Evolutionary conservation across 2,888 invertebrate genomes (phyloP).

Genomic region (Eupithecia inturbata): DNA sequence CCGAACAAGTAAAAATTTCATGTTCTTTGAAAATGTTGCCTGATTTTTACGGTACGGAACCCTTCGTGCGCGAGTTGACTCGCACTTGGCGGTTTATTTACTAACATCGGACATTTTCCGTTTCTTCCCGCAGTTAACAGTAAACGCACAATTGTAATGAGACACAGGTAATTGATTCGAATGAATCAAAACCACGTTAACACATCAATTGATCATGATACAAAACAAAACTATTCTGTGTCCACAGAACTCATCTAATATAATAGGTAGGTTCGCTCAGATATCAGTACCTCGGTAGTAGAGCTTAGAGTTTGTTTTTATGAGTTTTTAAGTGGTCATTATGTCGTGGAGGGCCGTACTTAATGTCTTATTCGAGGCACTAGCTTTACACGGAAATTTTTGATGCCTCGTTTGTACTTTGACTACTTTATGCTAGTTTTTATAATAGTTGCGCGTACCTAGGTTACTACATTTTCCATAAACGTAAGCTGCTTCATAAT

Average conservation of each 20-base stretch:
- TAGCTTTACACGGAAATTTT: slow-evolving; percentile 50
- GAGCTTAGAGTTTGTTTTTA: slow-evolving; percentile 71
- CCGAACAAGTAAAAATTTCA: too few relatives aligned
- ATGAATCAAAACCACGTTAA: too few relatives aligned
- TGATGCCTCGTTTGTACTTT: slow-evolving; percentile 55
- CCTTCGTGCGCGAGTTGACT: too few relatives aligned
- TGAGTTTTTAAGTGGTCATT: slow-evolving; percentile 80
- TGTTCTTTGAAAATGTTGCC: too few relatives aligned
- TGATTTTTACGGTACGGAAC: too few relatives aligned
- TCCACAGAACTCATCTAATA: slow-evolving; percentile 7
- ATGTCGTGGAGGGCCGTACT: slow-evolving; percentile 64
- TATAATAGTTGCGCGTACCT: neutral
- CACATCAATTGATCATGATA: too few relatives aligned
- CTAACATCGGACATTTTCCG: too few relatives aligned
- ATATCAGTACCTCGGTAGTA: slow-evolving; percentile 56
- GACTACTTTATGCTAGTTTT: neutral
- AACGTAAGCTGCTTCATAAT: neutral
- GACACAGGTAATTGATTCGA: too few relatives aligned
- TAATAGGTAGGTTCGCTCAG: slow-evolving; percentile 53
- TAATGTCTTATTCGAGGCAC: slow-evolving; percentile 69
- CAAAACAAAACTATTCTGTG: neutral
- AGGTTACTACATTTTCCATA: neutral
- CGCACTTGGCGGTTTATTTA: too few relatives aligned
- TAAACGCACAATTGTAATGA: too few relatives aligned
- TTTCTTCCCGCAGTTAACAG: too few relatives aligned